phyloP scores from a whole-genome alignment of 2,113 vertebrate species.

The Podarcis raffonei region DNA sequence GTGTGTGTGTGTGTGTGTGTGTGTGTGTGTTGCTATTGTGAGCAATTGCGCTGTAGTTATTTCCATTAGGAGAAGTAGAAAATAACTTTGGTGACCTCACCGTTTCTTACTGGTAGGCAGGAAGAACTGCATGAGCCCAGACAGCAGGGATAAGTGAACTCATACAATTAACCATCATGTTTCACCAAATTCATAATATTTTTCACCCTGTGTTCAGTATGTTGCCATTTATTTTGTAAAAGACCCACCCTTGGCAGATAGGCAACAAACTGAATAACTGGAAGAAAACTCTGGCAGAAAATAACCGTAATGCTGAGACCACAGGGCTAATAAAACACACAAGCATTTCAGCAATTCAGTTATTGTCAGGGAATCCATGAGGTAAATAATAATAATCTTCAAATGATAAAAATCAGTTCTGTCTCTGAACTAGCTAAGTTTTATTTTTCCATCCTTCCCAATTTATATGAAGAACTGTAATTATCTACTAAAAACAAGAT shows the following conservation, averaged over 20 bases:
- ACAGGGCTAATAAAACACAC: constrained; percentile 30
- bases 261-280: constrained; percentile 38
- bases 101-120: not conserved
- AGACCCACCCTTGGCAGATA: constrained; percentile 40
- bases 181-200: constrained; percentile 15
- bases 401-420: not conserved
- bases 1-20: too few species aligned
- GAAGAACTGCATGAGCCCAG: not conserved
- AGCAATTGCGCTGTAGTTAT: not conserved
- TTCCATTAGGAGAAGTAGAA: not conserved
- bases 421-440: not conserved
- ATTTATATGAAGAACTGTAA: constrained; percentile 12
- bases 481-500: constrained; percentile 26
- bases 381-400: constrained; percentile 18
- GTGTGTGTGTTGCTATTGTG: not conserved
- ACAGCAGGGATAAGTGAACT: not conserved
- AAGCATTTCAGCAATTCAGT: rapidly evolving
- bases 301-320: constrained; percentile 13
- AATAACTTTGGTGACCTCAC: not conserved
- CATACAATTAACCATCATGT: constrained; percentile 2
- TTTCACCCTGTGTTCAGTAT: constrained; percentile 28
- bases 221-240: not conserved
- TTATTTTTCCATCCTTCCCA: constrained; percentile 6
- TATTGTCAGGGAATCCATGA: not conserved
- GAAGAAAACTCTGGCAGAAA: constrained; percentile 45